Evolutionary conservation across 2,888 invertebrate species (phyloP).

Genomic region (Cerastis rubricosa): DNA sequence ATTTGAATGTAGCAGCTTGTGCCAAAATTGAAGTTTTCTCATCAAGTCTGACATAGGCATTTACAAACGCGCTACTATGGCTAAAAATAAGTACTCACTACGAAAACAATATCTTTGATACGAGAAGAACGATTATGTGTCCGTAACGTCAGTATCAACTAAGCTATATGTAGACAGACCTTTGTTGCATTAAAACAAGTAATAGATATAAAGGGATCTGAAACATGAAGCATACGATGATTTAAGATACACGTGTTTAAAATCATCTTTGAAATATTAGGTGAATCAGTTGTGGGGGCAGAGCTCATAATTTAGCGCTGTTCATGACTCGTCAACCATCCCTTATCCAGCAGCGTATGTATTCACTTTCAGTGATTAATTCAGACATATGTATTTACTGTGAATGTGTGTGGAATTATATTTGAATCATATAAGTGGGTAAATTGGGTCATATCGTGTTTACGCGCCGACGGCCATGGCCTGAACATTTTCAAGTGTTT

Average conservation of each 20-base stretch:
- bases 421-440: conserved; percentile 65
- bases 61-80: conserved; percentile 43
- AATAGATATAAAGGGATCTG: background rate
- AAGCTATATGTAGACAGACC: background rate
- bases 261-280: conserved; percentile 22
- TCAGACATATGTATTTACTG: conserved; percentile 25
- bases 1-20: conserved; percentile 32
- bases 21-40: conserved; percentile 40
- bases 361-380: conserved; percentile 48
- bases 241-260: conserved; percentile 17
- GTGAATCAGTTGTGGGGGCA: conserved; percentile 17
- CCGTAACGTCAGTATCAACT: background rate
- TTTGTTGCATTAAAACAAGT: background rate
- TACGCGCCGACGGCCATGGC: conserved; percentile 67
- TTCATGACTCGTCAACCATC: background rate
- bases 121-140: background rate
- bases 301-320: conserved; percentile 29
- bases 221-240: conserved; percentile 8
- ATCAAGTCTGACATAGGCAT: conserved; percentile 27
- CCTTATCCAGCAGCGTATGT: conserved; percentile 28
- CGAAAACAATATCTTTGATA: conserved; percentile 14
- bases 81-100: conserved; percentile 31
- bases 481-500: conserved; percentile 69
- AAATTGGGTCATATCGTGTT: conserved; percentile 67
- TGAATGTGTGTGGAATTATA: conserved; percentile 40